These are phyloP conservation scores for Malacosoma neustria DNA, from an alignment of 2,888 invertebrate species.

Conservation along the genomic window DNA sequence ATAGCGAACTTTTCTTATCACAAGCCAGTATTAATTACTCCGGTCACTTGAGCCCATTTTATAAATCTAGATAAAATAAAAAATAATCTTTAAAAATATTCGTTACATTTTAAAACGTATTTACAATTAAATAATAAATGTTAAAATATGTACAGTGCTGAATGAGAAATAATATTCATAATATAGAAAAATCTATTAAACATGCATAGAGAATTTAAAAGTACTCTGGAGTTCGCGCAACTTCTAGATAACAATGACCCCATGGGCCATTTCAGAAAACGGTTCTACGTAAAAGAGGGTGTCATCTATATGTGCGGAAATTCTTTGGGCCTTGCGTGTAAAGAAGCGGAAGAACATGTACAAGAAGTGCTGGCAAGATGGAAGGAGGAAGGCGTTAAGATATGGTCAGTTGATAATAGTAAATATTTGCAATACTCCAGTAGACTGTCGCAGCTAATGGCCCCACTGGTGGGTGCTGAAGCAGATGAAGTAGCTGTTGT, in stretches of 20 bases:
- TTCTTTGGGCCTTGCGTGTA: constrained; percentile 50
- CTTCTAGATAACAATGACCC: constrained; percentile 45
- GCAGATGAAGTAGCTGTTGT: constrained; percentile 39
- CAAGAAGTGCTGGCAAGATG: constrained; percentile 33
- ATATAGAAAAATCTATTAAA: not conserved
- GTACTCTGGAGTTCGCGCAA: constrained; percentile 33
- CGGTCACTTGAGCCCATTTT: too few relatives aligned
- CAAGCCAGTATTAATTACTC: not conserved
- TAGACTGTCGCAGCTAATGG: constrained; percentile 39
- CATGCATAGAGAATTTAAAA: constrained; percentile 32
- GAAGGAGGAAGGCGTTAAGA: constrained; percentile 46
- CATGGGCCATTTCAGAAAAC: constrained; percentile 36
- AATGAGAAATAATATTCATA: too few relatives aligned
- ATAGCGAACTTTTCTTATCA: constrained; percentile 5
- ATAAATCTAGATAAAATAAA: too few relatives aligned
- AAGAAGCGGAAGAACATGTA: constrained; percentile 40
- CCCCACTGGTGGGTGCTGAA: constrained; percentile 44
- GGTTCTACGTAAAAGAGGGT: constrained; percentile 42
- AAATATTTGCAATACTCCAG: constrained; percentile 46
- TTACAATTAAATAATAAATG: too few relatives aligned
- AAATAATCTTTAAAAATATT: too few relatives aligned
- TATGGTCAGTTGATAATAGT: constrained; percentile 40
- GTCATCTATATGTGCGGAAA: constrained; percentile 55
- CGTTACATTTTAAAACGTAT: too few relatives aligned
- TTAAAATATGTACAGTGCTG: too few relatives aligned